These are phyloP conservation scores for Diadegma fenestrale DNA, from an alignment of 2,888 invertebrate genomes.

Conservation along the genomic window DNA sequence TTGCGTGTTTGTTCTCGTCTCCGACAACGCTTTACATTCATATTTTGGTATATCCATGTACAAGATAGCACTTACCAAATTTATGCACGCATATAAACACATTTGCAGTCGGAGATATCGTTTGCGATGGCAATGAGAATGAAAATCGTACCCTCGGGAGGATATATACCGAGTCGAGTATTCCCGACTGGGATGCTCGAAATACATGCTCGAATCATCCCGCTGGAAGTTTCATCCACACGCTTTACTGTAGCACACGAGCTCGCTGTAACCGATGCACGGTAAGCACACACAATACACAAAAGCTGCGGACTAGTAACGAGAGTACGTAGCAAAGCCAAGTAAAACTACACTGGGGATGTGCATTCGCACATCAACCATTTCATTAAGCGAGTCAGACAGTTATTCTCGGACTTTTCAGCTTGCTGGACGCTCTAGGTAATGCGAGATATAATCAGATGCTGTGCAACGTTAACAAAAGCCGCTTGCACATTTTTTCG, in stretches of 20 bases:
- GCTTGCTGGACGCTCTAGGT: background rate
- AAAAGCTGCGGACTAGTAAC: slow-evolving; percentile 6
- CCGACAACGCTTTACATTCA: background rate
- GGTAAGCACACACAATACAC: slow-evolving; percentile 21
- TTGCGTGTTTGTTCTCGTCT: slow-evolving; percentile 15
- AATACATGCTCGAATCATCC: slow-evolving; percentile 68
- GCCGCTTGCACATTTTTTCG: slow-evolving; percentile 75
- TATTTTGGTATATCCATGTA: slow-evolving; percentile 9
- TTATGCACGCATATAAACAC: slow-evolving; percentile 22
- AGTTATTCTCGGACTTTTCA: slow-evolving; percentile 46
- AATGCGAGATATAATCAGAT: slow-evolving; percentile 30
- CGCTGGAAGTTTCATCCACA: slow-evolving; percentile 60
- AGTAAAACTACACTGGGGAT: slow-evolving; percentile 18
- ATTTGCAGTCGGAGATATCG: slow-evolving; percentile 49
- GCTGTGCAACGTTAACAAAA: slow-evolving; percentile 66
- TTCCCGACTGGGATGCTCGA: slow-evolving; percentile 60
- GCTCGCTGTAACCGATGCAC: slow-evolving; percentile 21
- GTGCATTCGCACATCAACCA: slow-evolving; percentile 67
- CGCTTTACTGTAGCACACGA: slow-evolving; percentile 37
- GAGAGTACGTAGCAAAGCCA: slow-evolving; percentile 34
- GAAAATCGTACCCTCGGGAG: slow-evolving; percentile 65
- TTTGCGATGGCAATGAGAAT: slow-evolving; percentile 54
- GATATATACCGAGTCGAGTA: slow-evolving; percentile 44
- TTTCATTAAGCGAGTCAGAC: slow-evolving; percentile 74
- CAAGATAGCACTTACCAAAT: slow-evolving; percentile 5